These are phyloP conservation scores for Oreocharis arfaki DNA, from an alignment of 2,113 vertebrate genomes.

Conservation along the genomic window DNA sequence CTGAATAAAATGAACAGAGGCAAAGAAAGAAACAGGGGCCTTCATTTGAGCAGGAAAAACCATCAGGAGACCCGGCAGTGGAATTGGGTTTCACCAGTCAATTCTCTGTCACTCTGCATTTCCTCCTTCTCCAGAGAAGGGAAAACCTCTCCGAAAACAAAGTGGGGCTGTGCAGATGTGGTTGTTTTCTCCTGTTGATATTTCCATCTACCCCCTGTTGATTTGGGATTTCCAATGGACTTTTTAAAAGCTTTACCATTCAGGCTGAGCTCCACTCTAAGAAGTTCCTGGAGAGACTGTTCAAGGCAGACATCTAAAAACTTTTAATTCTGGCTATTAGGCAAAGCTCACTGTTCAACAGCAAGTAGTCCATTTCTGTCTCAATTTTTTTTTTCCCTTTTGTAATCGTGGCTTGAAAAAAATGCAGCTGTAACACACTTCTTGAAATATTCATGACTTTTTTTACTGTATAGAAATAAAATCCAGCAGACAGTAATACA, in stretches of 20 bases:
- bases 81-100: neutral
- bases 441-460: neutral
- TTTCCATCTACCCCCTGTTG: neutral
- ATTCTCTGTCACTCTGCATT: neutral
- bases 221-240: neutral
- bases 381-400: neutral
- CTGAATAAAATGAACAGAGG: neutral
- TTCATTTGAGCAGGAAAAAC: neutral
- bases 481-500: neutral
- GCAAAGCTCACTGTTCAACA: neutral
- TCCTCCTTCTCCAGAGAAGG: neutral
- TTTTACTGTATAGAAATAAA: neutral
- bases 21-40: neutral
- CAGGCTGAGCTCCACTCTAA: neutral
- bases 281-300: neutral
- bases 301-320: neutral
- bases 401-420: neutral
- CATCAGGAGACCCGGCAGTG: neutral
- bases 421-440: neutral
- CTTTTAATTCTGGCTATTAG: neutral
- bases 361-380: neutral
- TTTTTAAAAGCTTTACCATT: neutral
- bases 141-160: neutral
- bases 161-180: accelerated
- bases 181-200: neutral